Evolutionary conservation across 1,140 invertebrate genomes (phyloP).

Genomic region (Lineus longissimus): DNA sequence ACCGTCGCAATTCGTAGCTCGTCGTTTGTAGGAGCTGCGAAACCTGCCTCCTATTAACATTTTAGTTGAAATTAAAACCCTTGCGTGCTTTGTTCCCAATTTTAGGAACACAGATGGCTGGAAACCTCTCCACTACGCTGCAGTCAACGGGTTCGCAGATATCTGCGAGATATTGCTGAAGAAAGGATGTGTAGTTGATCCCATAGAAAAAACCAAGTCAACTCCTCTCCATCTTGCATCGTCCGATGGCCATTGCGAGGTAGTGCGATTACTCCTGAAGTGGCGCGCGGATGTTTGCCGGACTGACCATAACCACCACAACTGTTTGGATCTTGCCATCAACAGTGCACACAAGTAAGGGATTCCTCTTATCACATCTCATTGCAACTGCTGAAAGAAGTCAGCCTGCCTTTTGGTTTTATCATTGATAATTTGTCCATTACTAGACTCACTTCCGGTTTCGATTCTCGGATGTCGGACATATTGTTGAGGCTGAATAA

Average conservation of each 20-base stretch:
- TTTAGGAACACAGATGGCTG: constrained; percentile 53
- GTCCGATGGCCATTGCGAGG: constrained; percentile 45
- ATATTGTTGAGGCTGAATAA: too few relatives aligned
- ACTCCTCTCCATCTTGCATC: constrained; percentile 53
- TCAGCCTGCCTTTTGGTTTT: too few relatives aligned
- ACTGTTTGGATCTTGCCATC: constrained; percentile 57
- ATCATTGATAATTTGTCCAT: too few relatives aligned
- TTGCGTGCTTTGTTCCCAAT: too few relatives aligned
- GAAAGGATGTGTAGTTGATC: constrained; percentile 50
- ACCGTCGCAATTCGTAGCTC: too few relatives aligned
- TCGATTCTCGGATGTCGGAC: too few relatives aligned
- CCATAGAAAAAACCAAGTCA: constrained; percentile 54
- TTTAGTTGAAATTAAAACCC: too few relatives aligned
- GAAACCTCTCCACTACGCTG: constrained; percentile 58
- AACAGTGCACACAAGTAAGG: constrained; percentile 48
- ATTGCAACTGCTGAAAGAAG: too few relatives aligned
- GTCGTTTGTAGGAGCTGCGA: too few relatives aligned
- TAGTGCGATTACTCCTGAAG: constrained; percentile 51
- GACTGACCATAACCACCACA: constrained; percentile 49
- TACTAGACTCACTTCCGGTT: too few relatives aligned
- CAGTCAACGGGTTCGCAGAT: constrained; percentile 53
- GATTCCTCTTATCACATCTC: too few relatives aligned
- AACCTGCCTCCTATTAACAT: too few relatives aligned
- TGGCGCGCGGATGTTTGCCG: constrained; percentile 48
- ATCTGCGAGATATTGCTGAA: constrained; percentile 53